Conservation (phyloP, 2,888 invertebrate genomes). For the Sisyra terminalis region DNA sequence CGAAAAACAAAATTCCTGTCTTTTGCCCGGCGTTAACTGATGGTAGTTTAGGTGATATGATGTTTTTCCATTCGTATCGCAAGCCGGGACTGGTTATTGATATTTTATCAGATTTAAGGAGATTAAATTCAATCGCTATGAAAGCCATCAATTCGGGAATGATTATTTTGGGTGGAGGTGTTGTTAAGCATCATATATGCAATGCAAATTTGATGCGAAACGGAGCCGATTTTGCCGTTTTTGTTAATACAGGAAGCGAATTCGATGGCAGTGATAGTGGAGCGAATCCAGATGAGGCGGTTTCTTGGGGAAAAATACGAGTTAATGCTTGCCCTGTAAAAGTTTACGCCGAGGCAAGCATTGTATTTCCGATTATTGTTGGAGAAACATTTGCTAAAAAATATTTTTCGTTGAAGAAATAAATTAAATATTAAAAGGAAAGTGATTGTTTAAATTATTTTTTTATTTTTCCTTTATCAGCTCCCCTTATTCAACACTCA, state of each 20-base stretch:
- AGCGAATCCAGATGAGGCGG: conserved; percentile 93
- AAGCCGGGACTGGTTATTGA: conserved; percentile 87
- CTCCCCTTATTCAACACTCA: no score
- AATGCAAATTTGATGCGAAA: conserved; percentile 99
- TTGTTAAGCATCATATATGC: conserved; percentile 98
- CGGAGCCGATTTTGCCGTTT: conserved; percentile 91
- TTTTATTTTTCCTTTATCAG: no score
- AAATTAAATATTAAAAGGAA: no score
- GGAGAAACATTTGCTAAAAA: conserved; percentile 88
- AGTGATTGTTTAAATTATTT: no score
- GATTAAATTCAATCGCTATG: conserved; percentile 87
- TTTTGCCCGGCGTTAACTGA: conserved; percentile 97
- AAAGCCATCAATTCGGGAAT: conserved; percentile 88
- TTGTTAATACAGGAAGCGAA: conserved; percentile 87
- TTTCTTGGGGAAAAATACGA: conserved; percentile 97
- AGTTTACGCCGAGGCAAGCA: conserved; percentile 81
- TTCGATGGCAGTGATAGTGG: conserved; percentile 98
- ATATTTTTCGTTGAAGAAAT: conserved; percentile 19
- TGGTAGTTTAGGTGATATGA: conserved; percentile 96
- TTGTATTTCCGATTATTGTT: conserved; percentile 88
- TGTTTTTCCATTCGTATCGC: conserved; percentile 93
- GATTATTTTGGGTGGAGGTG: conserved; percentile 89
- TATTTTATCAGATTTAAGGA: conserved; percentile 77
- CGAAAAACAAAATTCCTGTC: conserved; percentile 90
- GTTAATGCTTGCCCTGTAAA: conserved; percentile 81